These are phyloP conservation scores for Eidolon helvum DNA, from an alignment of 2,113 vertebrate genomes.

Conservation along the genomic window DNA sequence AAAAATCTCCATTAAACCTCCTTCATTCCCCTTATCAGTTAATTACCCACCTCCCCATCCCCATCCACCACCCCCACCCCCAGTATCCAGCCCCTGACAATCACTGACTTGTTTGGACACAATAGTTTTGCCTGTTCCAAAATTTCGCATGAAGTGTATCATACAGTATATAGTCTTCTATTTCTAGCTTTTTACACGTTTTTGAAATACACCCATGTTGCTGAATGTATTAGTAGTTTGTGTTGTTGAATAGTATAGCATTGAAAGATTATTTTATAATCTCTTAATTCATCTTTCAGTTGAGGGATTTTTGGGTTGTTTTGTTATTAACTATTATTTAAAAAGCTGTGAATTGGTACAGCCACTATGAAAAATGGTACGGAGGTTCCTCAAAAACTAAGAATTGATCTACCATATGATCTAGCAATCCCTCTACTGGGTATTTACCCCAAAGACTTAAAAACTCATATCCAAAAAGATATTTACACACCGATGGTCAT, in stretches of 20 bases:
- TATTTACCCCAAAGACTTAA: too few species aligned
- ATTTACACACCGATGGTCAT: too few species aligned
- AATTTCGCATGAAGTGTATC: neutral
- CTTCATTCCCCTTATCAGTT: neutral
- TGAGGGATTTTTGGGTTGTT: neutral
- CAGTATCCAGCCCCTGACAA: neutral
- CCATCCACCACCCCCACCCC: too few species aligned
- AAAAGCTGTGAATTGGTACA: neutral
- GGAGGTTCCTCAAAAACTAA: too few species aligned
- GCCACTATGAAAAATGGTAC: too few species aligned
- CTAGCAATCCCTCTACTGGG: too few species aligned
- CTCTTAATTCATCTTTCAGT: neutral
- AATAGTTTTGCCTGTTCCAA: neutral
- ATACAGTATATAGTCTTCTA: neutral
- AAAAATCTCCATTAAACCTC: neutral
- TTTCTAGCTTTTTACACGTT: neutral
- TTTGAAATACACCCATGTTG: neutral
- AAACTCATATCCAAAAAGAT: too few species aligned
- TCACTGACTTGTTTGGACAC: neutral
- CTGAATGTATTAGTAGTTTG: neutral
- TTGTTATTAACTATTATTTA: neutral
- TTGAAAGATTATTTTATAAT: neutral
- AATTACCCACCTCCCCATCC: neutral
- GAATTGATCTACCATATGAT: too few species aligned
- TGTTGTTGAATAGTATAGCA: neutral